Evolutionary conservation across 2,888 invertebrate genomes (phyloP), one percentile per base, ranked within the genome.

Genomic region (Megastigmus dorsalis): DNA sequence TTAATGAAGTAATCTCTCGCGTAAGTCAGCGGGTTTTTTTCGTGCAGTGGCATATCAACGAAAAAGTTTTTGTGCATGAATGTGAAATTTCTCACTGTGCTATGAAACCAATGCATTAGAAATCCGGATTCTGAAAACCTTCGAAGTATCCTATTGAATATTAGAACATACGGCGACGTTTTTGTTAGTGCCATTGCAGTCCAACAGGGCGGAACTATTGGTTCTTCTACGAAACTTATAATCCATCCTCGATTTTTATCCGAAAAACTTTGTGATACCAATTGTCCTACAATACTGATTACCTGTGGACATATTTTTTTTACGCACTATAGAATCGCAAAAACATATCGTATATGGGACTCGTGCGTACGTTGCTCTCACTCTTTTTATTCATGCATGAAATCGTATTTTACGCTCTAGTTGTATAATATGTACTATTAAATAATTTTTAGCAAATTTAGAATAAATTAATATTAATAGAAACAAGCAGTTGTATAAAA

Each of bases 201-300:
- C 59, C 66, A 66, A 15, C 57, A 55, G 7, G 55, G 38, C 10
- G 26, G 67, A 4, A 67, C 38, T 13, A 72, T 43, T 10, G 73
- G 48, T 13, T 74, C 73, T 3, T 68, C 3, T 5, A 74, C 73
- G n/a, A 62, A 30, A 23, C 10, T 55, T 0, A 74, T 55, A 15
- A 66, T 66, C 72, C 72, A 72, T 2, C 41, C 55, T 0, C 52
- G 48, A 1, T 52, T 13, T 2, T 65, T 72, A 2, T 59, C 26
- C n/a, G 59, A 18, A 26, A 50, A 72, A 33, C 59, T 66, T 5
- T 18, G 10, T 13, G 57, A 6, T 9, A 66, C 10, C 9, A 72
- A 5, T 3, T 7, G 36, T 7, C 72, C 72, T 7, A 72, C 1
- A 10, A 38, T 26, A 10, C 36, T 55, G 28, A 48, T 36, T 5